Percentiles rank a stretch among this genome's conserved stretches.
Conservation (phyloP, 2,888 invertebrate species). For the Calliphora vomitoria region DNA sequence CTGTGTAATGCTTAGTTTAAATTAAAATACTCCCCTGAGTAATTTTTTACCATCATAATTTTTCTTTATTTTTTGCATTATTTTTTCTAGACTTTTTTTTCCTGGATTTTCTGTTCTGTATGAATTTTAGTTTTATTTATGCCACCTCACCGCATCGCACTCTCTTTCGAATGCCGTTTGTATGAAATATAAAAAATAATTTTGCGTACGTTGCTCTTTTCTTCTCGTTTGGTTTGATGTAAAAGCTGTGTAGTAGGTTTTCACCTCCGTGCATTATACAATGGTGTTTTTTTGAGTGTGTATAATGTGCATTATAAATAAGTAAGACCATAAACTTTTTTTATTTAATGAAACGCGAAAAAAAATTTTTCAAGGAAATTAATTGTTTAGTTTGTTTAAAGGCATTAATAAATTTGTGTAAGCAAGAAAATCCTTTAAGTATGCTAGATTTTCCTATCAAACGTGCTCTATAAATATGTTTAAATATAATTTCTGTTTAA, state of each 20-base stretch:
- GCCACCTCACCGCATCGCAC: not conserved
- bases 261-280: conserved; percentile 47
- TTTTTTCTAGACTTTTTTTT: conserved; percentile 23
- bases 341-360: conserved; percentile 20
- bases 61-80: conserved; percentile 10
- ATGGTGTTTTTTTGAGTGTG: conserved; percentile 25
- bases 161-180: not conserved
- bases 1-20: conserved; percentile 69
- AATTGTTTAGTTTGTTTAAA: conserved; percentile 30
- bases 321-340: not conserved
- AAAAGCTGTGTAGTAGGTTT: conserved; percentile 29
- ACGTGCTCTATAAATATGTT: no score
- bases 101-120: not conserved
- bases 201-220: conserved; percentile 72
- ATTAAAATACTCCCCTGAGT: conserved; percentile 73
- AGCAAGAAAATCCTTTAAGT: conserved; percentile 23
- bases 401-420: conserved; percentile 5
- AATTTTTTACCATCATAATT: conserved; percentile 72
- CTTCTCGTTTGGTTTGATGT: not conserved
- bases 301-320: conserved; percentile 58
- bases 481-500: conserved; percentile 11
- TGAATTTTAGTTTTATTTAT: conserved; percentile 29
- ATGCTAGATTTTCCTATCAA: conserved; percentile 4
- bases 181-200: conserved; percentile 28
- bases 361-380: conserved; percentile 22